Evolutionary conservation across 2,888 invertebrate species (phyloP).

Genomic region (Phasia obesa): DNA sequence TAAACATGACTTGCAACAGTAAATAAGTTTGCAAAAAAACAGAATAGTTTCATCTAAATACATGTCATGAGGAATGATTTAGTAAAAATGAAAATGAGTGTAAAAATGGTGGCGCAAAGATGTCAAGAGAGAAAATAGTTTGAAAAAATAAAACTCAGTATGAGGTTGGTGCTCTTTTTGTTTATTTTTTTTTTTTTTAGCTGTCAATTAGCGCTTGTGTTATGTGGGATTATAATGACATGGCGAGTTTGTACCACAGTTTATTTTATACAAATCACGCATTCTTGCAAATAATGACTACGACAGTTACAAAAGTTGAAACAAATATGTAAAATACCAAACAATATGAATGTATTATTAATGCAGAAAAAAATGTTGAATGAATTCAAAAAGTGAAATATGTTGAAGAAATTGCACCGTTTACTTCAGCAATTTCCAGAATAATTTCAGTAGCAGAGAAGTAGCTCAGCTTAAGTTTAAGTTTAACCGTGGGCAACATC

Average conservation of each 20-base stretch:
- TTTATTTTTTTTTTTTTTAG: constrained; percentile 45
- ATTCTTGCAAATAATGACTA: not conserved
- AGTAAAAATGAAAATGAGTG: constrained; percentile 29
- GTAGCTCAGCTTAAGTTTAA: no score
- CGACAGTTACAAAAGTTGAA: constrained; percentile 9
- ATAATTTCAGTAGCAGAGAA: no score
- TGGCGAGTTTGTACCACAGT: constrained; percentile 42
- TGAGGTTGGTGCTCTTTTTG: constrained; percentile 21
- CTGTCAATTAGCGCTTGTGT: constrained; percentile 69
- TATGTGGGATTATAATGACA: constrained; percentile 66
- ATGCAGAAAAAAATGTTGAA: not conserved
- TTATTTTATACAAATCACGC: constrained; percentile 30
- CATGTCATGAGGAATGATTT: constrained; percentile 37
- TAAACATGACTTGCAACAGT: constrained; percentile 21
- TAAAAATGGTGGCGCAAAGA: constrained; percentile 2
- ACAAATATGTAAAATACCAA: constrained; percentile 4
- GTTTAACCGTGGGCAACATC: no score
- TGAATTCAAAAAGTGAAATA: no score
- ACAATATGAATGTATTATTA: constrained; percentile 22
- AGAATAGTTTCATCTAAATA: constrained; percentile 33
- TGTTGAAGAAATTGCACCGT: not conserved
- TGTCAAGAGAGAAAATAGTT: not conserved
- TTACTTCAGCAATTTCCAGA: not conserved
- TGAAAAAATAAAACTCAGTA: not conserved
- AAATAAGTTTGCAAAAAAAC: constrained; percentile 3